phyloP scores from a whole-genome alignment of 2,113 vertebrate species.

The Brachyhypopomus occidentalis region DNA sequence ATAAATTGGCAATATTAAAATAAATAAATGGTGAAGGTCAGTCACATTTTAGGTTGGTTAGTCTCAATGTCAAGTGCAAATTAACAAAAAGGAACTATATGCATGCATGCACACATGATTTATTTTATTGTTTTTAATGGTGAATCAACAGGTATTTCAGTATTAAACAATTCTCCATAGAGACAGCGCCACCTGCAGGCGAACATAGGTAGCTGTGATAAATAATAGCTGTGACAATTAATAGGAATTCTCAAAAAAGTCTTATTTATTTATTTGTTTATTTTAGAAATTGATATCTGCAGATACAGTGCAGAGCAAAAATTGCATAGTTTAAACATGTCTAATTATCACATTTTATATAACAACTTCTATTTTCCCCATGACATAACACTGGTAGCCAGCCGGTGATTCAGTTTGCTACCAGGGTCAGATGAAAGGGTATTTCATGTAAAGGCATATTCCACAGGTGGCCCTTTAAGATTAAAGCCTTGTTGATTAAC shows the following conservation, averaged over 20 bases:
- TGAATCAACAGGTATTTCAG: conserved; percentile 9
- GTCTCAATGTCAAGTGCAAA: not conserved
- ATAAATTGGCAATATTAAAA: no score
- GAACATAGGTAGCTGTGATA: not conserved
- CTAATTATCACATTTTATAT: not conserved
- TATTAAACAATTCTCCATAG: conserved; percentile 7
- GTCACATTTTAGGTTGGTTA: not conserved
- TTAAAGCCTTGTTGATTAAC: conserved; percentile 12
- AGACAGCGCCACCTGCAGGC: conserved; percentile 38
- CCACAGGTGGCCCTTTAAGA: not conserved
- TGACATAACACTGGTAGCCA: not conserved
- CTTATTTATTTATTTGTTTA: no score
- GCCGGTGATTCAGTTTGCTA: no score
- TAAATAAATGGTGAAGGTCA: not conserved
- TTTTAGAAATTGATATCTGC: no score
- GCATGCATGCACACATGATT: conserved; percentile 2
- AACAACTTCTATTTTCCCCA: not conserved
- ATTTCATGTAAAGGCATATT: not conserved
- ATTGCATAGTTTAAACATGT: no score
- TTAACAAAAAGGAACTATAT: not conserved
- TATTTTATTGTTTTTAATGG: not conserved
- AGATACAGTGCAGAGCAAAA: no score
- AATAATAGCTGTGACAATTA: not conserved
- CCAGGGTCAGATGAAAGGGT: no score
- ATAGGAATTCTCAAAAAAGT: no score